phyloP scores from a whole-genome alignment of 2,797 vertebrate genomes.

The Coracias cyanogaster region DNA sequence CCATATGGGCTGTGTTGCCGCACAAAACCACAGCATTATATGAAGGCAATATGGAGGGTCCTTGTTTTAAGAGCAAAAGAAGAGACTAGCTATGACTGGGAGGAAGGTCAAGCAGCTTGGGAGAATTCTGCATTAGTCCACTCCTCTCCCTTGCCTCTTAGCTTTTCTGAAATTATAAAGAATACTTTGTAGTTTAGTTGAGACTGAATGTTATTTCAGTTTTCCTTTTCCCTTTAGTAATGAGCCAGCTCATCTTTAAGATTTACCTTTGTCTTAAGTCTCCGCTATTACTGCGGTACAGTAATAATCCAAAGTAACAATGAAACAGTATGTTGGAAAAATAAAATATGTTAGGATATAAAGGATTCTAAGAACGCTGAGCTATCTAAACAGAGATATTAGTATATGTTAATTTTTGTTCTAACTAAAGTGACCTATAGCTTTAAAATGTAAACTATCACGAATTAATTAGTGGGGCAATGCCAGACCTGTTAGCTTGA shows the following conservation, averaged over 20 bases:
- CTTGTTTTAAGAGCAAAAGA: not conserved
- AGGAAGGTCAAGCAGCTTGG: not conserved
- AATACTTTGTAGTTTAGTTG: not conserved
- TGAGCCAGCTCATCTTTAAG: not conserved
- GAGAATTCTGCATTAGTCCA: not conserved
- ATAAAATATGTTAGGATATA: not conserved
- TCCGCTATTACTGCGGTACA: fast-evolving
- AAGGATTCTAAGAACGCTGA: not conserved
- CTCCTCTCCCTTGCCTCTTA: not conserved
- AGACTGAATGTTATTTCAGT: not conserved
- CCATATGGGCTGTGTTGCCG: not conserved
- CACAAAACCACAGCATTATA: not conserved
- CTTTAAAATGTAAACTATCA: not conserved
- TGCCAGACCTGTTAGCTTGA: not conserved
- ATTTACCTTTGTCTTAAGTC: not conserved
- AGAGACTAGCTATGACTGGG: not conserved
- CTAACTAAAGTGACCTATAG: not conserved
- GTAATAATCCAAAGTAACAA: not conserved
- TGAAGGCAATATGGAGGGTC: not conserved
- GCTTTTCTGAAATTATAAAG: not conserved
- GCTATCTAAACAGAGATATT: not conserved
- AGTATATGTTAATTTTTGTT: not conserved
- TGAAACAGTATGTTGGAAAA: not conserved
- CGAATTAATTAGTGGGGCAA: not conserved
- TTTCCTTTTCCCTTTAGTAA: not conserved